Conservation (phyloP, 1,140 invertebrate genomes). For the Papilio xuthus region DNA sequence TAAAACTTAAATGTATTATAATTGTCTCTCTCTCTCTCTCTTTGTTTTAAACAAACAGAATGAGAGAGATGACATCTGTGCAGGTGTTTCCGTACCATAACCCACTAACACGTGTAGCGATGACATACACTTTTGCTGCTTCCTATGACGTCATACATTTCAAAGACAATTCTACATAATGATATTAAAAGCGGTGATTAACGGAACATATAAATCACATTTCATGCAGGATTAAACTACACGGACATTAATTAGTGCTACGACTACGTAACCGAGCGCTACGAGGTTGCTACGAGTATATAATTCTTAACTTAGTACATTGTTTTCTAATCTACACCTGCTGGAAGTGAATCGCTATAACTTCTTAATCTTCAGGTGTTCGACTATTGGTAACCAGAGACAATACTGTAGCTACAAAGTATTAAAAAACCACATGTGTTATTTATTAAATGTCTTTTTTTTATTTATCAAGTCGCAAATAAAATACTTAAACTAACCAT, state of each 20-base stretch:
- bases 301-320: background rate
- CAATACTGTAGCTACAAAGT: too few relatives aligned
- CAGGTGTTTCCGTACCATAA: background rate
- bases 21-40: too few relatives aligned
- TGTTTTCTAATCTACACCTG: background rate
- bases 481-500: too few relatives aligned
- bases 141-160: constrained; percentile 13
- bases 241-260: constrained; percentile 8
- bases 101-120: background rate
- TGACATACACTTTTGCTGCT: background rate
- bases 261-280: background rate
- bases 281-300: background rate
- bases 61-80: too few relatives aligned
- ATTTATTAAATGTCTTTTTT: too few relatives aligned
- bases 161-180: constrained; percentile 12
- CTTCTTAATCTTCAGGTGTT: too few relatives aligned
- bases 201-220: constrained; percentile 6
- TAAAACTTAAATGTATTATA: too few relatives aligned
- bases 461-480: too few relatives aligned
- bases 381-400: too few relatives aligned
- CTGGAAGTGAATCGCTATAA: background rate
- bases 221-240: constrained; percentile 10
- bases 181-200: constrained; percentile 4
- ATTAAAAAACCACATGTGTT: too few relatives aligned
- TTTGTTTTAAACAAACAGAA: too few relatives aligned